These are phyloP conservation scores for Dendroctonus ponderosae DNA, from an alignment of 1,140 invertebrate species.

Conservation along the genomic window DNA sequence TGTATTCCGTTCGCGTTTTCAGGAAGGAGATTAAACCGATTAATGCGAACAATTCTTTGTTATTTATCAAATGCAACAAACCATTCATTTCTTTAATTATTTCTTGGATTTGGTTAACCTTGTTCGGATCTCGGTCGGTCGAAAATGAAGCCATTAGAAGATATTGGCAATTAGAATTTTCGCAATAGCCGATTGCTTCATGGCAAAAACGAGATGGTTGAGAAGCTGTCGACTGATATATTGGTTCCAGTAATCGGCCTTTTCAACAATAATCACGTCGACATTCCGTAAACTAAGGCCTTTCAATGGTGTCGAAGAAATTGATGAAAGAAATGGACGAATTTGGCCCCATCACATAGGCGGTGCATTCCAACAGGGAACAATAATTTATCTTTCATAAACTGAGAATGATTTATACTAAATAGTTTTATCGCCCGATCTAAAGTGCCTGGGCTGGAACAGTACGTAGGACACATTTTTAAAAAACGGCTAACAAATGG, in stretches of 20 bases:
- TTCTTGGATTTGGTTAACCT: slow-evolving; percentile 16
- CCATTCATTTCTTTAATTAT: slow-evolving; percentile 14
- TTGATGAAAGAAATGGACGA: too few species aligned
- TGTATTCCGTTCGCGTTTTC: slow-evolving; percentile 8
- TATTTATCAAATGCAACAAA: slow-evolving; percentile 6
- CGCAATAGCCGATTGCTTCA: slow-evolving; percentile 9
- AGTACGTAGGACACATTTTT: slow-evolving; percentile 26
- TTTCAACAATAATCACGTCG: too few species aligned
- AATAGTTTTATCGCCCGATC: slow-evolving; percentile 25
- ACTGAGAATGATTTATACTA: slow-evolving; percentile 27
- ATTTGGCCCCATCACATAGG: slow-evolving; percentile 5
- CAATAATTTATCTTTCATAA: slow-evolving; percentile 32
- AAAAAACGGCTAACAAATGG: slow-evolving; percentile 23
- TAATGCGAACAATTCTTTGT: slow-evolving; percentile 10
- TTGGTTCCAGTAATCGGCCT: neutral
- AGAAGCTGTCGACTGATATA: slow-evolving; percentile 1
- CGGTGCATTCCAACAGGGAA: slow-evolving; percentile 12
- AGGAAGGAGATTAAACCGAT: slow-evolving; percentile 13
- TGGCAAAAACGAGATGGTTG: neutral
- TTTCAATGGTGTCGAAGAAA: too few species aligned
- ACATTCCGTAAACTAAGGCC: too few species aligned
- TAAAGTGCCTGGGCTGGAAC: slow-evolving; percentile 24
- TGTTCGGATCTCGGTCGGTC: slow-evolving; percentile 11
- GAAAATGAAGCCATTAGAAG: slow-evolving; percentile 20
- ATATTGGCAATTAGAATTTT: slow-evolving; percentile 17